Percentiles rank a stretch among this genome's conserved stretches.
phyloP scores from a whole-genome alignment of 2,113 vertebrate genomes.

The Morone saxatilis region DNA sequence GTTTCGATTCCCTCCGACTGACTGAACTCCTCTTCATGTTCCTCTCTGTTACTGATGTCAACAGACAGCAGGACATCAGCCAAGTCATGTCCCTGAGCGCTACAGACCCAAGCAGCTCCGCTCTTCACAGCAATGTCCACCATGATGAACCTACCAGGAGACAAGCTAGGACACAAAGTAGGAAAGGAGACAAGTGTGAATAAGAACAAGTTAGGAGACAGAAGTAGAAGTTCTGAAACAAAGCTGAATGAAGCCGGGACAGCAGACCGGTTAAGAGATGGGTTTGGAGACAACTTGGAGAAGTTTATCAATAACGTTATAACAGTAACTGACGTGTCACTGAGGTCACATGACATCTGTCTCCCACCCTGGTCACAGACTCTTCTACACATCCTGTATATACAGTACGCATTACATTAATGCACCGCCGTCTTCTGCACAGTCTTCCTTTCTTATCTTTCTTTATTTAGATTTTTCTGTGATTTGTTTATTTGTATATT shows the following conservation, averaged over 20 bases:
- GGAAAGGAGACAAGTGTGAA: not conserved
- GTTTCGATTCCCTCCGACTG: not conserved
- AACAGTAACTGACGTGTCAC: too few relatives aligned
- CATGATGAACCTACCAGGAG: constrained; percentile 39
- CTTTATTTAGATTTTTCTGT: too few relatives aligned
- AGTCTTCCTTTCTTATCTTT: too few relatives aligned
- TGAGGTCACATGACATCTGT: too few relatives aligned
- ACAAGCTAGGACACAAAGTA: not conserved
- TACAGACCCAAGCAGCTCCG: constrained; percentile 62
- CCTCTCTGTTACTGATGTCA: not conserved
- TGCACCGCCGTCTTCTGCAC: too few relatives aligned
- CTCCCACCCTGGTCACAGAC: too few relatives aligned
- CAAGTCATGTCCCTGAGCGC: constrained; percentile 9
- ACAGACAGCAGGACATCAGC: constrained; percentile 56
- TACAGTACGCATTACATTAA: too few relatives aligned
- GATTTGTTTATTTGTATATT: too few relatives aligned
- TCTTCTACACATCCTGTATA: too few relatives aligned
- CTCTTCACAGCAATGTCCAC: constrained; percentile 61
- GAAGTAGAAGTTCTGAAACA: not conserved
- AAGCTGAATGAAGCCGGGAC: not conserved
- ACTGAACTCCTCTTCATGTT: constrained; percentile 31
- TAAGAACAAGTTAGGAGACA: not conserved
- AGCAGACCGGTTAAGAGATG: too few relatives aligned
- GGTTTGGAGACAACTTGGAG: too few relatives aligned
- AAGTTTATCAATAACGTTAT: too few relatives aligned